Conservation (phyloP, 2,888 invertebrate genomes). For the Flexamia atlantica region DNA sequence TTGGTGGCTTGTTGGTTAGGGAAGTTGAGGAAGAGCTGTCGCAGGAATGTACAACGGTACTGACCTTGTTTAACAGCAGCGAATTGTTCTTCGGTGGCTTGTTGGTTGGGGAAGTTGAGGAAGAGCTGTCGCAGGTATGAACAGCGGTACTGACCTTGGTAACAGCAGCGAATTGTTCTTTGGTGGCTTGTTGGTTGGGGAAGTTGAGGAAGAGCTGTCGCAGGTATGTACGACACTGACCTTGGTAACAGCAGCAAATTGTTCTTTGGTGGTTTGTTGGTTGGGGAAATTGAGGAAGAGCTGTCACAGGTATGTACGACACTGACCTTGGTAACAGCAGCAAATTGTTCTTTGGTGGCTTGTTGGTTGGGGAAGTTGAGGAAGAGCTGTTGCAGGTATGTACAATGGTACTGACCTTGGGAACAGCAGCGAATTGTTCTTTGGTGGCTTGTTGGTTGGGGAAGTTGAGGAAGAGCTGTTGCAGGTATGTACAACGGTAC, state of each 20-base stretch:
- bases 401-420: slow-evolving; percentile 75
- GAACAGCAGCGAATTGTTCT: slow-evolving; percentile 79
- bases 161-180: slow-evolving; percentile 80
- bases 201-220: slow-evolving; percentile 87
- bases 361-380: slow-evolving; percentile 86
- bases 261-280: slow-evolving; percentile 81
- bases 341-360: slow-evolving; percentile 81
- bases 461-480: slow-evolving; percentile 86
- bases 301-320: slow-evolving; percentile 91
- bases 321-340: slow-evolving; percentile 80
- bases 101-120: slow-evolving; percentile 85
- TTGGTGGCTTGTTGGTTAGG: slow-evolving; percentile 84
- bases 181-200: slow-evolving; percentile 83
- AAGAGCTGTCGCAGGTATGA: slow-evolving; percentile 88
- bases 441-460: slow-evolving; percentile 84
- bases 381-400: slow-evolving; percentile 86
- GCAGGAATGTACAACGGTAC: slow-evolving; percentile 76
- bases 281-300: slow-evolving; percentile 88
- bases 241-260: slow-evolving; percentile 80
- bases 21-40: slow-evolving; percentile 86
- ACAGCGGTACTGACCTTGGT: slow-evolving; percentile 75
- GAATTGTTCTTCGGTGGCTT: slow-evolving; percentile 81
- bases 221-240: slow-evolving; percentile 79
- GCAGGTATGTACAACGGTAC: too few species aligned
- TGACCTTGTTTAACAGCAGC: slow-evolving; percentile 78